Conservation (phyloP, 1,140 invertebrate genomes). For the Drosophila saltans region DNA sequence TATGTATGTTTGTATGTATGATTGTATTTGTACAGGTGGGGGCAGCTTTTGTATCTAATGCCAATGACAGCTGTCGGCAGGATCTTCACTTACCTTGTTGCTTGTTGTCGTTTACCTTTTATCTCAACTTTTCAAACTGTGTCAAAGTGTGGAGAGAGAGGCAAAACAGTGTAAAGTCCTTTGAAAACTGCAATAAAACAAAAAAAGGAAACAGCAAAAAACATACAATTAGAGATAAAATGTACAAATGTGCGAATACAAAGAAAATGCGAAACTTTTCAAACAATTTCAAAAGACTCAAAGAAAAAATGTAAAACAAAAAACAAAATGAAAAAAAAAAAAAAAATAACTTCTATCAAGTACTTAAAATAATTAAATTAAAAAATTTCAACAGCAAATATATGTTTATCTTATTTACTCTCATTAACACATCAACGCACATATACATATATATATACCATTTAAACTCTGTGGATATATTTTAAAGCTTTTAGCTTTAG, state of each 20-base stretch:
- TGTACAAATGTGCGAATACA: background rate
- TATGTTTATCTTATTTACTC: too few species aligned
- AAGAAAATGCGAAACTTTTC: background rate
- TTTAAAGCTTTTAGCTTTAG: too few species aligned
- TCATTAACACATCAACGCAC: too few species aligned
- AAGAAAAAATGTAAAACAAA: background rate
- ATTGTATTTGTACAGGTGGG: background rate
- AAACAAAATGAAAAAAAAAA: background rate
- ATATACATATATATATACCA: too few species aligned
- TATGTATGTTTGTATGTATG: background rate
- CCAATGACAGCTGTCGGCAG: constrained; percentile 31
- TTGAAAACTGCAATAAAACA: constrained; percentile 38
- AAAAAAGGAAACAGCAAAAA: background rate
- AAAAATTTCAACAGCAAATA: too few species aligned
- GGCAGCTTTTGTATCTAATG: constrained; percentile 22
- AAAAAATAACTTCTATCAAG: too few species aligned
- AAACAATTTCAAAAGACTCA: background rate
- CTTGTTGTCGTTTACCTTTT: constrained; percentile 2
- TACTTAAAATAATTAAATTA: too few species aligned
- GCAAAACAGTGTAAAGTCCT: constrained; percentile 15
- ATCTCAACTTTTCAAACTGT: background rate
- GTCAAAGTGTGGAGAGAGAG: background rate
- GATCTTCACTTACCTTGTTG: constrained; percentile 34
- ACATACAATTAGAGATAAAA: constrained; percentile 1
- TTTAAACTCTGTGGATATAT: too few species aligned